These are phyloP conservation scores for Lethenteron camtschaticum DNA, from an alignment of 2,113 vertebrate genomes.

Conservation along the genomic window DNA sequence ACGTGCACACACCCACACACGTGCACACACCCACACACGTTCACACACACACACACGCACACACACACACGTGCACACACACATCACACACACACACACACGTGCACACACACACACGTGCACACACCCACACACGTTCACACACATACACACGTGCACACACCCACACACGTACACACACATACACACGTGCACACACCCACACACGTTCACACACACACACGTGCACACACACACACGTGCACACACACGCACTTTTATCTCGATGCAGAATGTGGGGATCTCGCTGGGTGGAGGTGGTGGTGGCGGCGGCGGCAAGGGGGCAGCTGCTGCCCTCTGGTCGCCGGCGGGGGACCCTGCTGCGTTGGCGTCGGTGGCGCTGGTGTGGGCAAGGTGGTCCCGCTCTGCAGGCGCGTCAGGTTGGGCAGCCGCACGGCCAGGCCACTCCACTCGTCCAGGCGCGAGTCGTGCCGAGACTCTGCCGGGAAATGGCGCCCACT, in stretches of 20 bases:
- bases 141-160: too few species aligned
- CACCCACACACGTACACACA: neutral
- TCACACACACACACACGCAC: conserved; percentile 19
- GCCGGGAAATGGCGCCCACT: neutral
- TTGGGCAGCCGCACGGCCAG: conserved; percentile 86
- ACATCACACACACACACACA: neutral
- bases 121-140: too few species aligned
- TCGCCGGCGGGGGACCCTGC: neutral
- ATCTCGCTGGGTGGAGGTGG: conserved; percentile 31
- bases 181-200: neutral
- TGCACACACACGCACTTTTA: conserved; percentile 43
- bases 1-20: neutral
- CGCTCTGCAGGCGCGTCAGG: conserved; percentile 45
- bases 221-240: neutral
- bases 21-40: neutral
- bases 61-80: too few species aligned
- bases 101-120: neutral
- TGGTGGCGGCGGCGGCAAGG: neutral
- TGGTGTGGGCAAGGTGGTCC: neutral
- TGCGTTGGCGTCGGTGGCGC: neutral
- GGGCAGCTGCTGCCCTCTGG: neutral
- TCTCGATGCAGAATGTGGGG: conserved; percentile 73
- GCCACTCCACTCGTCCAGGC: conserved; percentile 77
- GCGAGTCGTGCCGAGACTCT: conserved; percentile 82
- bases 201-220: neutral